Conservation (phyloP, 2,888 invertebrate species). For the Piscicola geometra region DNA sequence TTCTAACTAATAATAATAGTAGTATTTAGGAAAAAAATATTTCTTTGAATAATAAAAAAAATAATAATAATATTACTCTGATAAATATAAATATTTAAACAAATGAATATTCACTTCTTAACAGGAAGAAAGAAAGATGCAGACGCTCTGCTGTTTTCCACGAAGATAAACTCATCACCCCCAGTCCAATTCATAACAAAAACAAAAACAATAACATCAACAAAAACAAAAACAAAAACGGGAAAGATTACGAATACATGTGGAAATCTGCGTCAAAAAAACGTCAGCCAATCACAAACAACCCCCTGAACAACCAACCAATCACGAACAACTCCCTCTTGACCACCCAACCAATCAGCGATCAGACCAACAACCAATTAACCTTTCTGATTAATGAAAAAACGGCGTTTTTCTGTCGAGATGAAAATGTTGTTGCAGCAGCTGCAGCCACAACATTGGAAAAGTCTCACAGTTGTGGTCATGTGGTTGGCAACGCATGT, state of each 20-base stretch:
- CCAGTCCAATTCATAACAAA: background rate
- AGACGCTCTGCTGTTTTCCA: background rate
- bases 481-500: background rate
- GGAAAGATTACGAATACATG: conserved; percentile 14
- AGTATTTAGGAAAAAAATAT: no score
- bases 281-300: conserved; percentile 14
- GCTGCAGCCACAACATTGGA: background rate
- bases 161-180: background rate
- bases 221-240: conserved; percentile 13
- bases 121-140: conserved; percentile 3
- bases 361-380: background rate
- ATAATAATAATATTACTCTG: no score
- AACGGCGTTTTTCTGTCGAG: background rate
- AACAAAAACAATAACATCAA: background rate
- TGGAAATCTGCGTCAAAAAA: background rate
- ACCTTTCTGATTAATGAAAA: background rate
- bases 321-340: background rate
- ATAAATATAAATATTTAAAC: no score
- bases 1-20: no score
- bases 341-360: background rate
- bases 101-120: no score
- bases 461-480: background rate
- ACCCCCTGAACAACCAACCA: background rate
- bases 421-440: no score
- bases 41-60: no score